These are phyloP conservation scores for Drosophila demipolita DNA, from an alignment of 2,888 invertebrate genomes.

Conservation along the genomic window DNA sequence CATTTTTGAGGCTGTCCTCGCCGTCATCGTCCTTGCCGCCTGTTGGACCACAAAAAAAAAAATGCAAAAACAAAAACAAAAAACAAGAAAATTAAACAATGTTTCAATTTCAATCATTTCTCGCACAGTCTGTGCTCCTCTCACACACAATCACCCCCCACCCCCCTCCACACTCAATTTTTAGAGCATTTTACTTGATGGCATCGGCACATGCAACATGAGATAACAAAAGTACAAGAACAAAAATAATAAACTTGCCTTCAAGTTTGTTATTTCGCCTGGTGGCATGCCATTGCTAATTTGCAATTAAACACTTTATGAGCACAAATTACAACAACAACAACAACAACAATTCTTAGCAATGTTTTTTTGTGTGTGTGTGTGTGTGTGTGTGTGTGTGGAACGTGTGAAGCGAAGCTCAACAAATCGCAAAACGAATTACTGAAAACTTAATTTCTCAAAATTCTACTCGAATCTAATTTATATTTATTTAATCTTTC, in stretches of 20 bases:
- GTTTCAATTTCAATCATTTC: not conserved
- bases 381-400: conserved; percentile 3
- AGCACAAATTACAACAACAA: conserved; percentile 68
- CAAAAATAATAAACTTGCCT: conserved; percentile 36
- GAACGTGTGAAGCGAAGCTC: conserved; percentile 37
- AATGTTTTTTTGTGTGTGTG: not conserved
- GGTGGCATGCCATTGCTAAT: conserved; percentile 68
- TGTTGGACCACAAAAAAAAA: conserved; percentile 81
- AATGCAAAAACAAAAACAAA: not conserved
- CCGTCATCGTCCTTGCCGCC: conserved; percentile 94
- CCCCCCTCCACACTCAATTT: conserved; percentile 18
- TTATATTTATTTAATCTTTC: conserved; percentile 23
- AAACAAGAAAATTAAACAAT: not conserved
- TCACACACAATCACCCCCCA: not conserved
- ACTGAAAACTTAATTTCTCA: conserved; percentile 6
- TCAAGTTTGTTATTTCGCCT: conserved; percentile 27
- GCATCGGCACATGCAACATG: conserved; percentile 66
- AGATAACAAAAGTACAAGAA: conserved; percentile 31
- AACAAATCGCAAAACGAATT: conserved; percentile 31
- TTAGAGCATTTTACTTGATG: conserved; percentile 54
- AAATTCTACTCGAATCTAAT: conserved; percentile 1
- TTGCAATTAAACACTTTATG: conserved; percentile 82
- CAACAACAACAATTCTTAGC: conserved; percentile 34
- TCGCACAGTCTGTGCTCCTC: not conserved
- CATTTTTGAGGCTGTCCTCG: conserved; percentile 84